Base-by-base conservation (phyloP, 2,888 invertebrate genomes). In the Gasteruption jaculator region DNA sequence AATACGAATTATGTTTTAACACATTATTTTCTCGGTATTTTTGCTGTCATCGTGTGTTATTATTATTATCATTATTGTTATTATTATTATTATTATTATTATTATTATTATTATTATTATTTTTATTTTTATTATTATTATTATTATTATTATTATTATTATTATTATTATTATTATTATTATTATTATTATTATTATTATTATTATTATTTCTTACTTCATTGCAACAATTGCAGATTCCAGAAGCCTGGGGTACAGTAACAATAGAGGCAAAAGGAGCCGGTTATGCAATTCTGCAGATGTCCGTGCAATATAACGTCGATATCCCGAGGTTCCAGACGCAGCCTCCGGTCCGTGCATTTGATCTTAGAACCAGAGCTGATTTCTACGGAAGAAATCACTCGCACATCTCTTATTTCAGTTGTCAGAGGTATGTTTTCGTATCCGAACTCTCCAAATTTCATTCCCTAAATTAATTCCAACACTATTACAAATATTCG, bases 221-320 rank as follows among this genome's bases (percentile, higher is more conserved):
- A n/a, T n/a, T n/a, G n/a, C n/a, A n/a, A n/a, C n/a, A n/a, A n/a
- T n/a, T n/a, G n/a, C 56, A 87, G 86, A 90, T 93, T 68, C 91
- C 91, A 0, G 82, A 86, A 60, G 93, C 93, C 31, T 95, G 91
- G 88, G 95, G 95, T 59, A 91, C 91, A 1, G 89, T 95, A 24
- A 88, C 91, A 72, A 91, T 94, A 31, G 85, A 89, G 56, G 93
- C 91, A 0, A 86, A 85, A 64, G 96, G 95, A 50, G 88, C 91
- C 3, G 95, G 95, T n/a, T 89, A 88, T 73, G 93, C 94, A 3
- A 84, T 95, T 58, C 77, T 95, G 52, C 94, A 95, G 76, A 85
- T 95, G 84, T 85, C 88, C 22, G 90, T 91, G 18, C 87, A 90
- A 67, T 93, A 92, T 74, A 91, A 91, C 73, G 91, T 93, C 36